Evolutionary conservation across 2,888 invertebrate species (phyloP).

Genomic region (Neuroscelio doddi): DNA sequence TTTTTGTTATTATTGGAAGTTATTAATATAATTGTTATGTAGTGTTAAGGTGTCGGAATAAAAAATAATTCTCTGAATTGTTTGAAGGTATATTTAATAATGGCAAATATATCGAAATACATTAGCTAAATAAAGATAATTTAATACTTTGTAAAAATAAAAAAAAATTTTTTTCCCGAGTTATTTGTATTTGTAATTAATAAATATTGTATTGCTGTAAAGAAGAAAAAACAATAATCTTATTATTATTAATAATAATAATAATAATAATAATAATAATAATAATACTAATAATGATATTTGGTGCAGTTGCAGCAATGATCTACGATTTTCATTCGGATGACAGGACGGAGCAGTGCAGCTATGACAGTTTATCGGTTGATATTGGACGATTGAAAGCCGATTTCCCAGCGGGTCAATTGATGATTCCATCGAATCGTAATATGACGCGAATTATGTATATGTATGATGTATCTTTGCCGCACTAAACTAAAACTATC

Average conservation of each 20-base stretch:
- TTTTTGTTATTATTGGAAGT: too few relatives aligned
- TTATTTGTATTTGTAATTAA: too few relatives aligned
- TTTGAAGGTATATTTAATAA: too few relatives aligned
- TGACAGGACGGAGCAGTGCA: conserved; percentile 26
- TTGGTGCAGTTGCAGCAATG: conserved; percentile 18
- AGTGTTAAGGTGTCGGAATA: too few relatives aligned
- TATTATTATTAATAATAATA: too few relatives aligned
- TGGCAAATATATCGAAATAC: too few relatives aligned
- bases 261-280: conserved; percentile 27
- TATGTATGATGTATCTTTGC: conserved; percentile 15
- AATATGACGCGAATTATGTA: conserved; percentile 51
- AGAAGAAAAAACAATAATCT: neutral
- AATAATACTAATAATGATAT: too few relatives aligned
- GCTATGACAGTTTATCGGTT: conserved; percentile 51
- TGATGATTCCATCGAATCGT: conserved; percentile 61
- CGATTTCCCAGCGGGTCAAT: conserved; percentile 65
- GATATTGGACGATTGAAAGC: conserved; percentile 66
- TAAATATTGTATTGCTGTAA: neutral
- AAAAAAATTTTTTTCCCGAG: too few relatives aligned
- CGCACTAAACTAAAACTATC: neutral
- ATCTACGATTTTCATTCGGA: conserved; percentile 25
- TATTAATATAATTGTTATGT: too few relatives aligned
- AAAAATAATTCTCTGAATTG: too few relatives aligned
- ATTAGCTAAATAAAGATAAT: too few relatives aligned
- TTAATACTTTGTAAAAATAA: too few relatives aligned